Evolutionary conservation across 2,113 vertebrate species (phyloP).

Genomic region (Percina caprodes): DNA sequence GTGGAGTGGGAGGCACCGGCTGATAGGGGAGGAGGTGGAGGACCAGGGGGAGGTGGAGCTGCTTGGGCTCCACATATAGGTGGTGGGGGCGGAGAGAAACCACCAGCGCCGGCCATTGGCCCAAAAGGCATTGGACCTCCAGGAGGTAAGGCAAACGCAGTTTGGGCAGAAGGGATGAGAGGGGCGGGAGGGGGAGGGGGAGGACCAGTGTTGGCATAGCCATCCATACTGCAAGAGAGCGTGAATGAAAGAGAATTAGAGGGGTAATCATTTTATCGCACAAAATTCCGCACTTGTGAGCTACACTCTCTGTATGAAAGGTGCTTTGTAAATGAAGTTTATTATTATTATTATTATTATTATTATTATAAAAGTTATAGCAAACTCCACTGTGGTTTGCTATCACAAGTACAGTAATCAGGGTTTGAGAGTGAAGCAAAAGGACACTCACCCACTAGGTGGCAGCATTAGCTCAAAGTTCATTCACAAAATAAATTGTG

Average conservation of each 20-base stretch:
- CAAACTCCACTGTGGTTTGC: neutral
- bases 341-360: too few relatives aligned
- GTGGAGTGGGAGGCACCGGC: conserved; percentile 84
- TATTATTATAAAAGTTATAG: neutral
- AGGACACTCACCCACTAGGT: conserved; percentile 62
- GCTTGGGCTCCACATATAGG: conserved; percentile 84
- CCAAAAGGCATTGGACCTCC: conserved; percentile 86
- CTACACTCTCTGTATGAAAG: too few relatives aligned
- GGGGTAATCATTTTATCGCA: neutral
- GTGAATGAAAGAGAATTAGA: neutral
- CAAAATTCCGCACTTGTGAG: too few relatives aligned
- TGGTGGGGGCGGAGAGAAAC: conserved; percentile 84
- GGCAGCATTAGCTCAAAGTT: conserved; percentile 68
- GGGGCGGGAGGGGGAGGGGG: conserved; percentile 90
- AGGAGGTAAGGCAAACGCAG: conserved; percentile 93
- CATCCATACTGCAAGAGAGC: conserved; percentile 87
- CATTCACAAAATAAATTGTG: neutral
- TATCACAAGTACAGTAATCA: neutral
- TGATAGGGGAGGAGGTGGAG: conserved; percentile 89
- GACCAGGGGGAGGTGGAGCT: conserved; percentile 91
- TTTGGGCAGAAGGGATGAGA: conserved; percentile 94
- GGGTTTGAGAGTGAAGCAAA: neutral
- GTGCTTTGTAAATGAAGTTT: too few relatives aligned
- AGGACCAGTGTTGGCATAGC: conserved; percentile 90
- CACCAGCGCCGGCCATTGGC: conserved; percentile 64